Evolutionary conservation across 1,140 invertebrate genomes (phyloP), one percentile per base, ranked within the genome.

Genomic region (honey bee (Apis mellifera)): DNA sequence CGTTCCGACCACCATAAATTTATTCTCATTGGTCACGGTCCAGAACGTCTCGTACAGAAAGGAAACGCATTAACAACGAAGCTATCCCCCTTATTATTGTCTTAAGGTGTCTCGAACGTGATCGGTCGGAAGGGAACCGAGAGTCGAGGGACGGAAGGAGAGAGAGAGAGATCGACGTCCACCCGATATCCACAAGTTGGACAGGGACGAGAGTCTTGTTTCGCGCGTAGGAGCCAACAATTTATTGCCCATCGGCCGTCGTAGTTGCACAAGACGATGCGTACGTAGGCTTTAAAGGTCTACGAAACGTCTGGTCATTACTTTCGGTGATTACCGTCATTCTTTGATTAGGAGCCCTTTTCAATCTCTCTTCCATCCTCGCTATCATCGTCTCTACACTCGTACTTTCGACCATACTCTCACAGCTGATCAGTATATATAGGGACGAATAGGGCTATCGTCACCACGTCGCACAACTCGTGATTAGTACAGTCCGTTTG

Each of bases 271-370:
- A 82, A 85, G 80, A 66, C 75, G 74, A 69, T 75, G 72, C 70
- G 70, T 82, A 89, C 79, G 81, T 85, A 87, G 84, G 84, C 84
- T 85, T 84, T 86, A 88, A 87, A 90, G 85, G 82, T 78, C 82
- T 85, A 89, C 74, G 84, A 89, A 88, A 88, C 75, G 84, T 83
- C 69, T 52, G 83, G 78, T 88, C 89, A 88, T 92, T 92, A 92
- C 89, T 92, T 91, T 91, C 77, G 87, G 84, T 86, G 89, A 90
- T 91, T 91, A 89, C 89, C 82, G 86, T 82, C 83, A 90, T 90
- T 92, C 87, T 89, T 90, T 85, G 89, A 91, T 89, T 91, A 89
- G 84, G 64, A 79, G 80, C 82, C 86, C 68, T 74, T 80, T 73
- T 84, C 82, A 80, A 79, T 84, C 71, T 83, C 59, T 81, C 65